Base-by-base conservation (phyloP, 1,140 invertebrate genomes). In the Drosophila willistoni region DNA sequence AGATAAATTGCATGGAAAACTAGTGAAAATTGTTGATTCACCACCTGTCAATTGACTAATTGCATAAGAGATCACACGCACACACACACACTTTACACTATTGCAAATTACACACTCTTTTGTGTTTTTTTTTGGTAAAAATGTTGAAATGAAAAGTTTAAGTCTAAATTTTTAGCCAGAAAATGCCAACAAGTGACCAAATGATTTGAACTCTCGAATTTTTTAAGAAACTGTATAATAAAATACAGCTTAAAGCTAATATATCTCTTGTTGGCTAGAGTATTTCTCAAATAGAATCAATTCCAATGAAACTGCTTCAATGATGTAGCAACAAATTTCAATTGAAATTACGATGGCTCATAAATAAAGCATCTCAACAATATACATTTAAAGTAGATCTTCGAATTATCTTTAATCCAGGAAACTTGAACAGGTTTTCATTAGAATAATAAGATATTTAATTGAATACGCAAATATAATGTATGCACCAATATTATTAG, bases 21-120 rank as follows among this genome's bases (percentile, higher is more conserved):
- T 22, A 51, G 44, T 51, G 44, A 51, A 51, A 51, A 51, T 19
- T 51, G 44, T 22, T 22, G 44, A 51, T 22, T 51, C 10, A 51
- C 44, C 44, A 51, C 44, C 44, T 51, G 44, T 22, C 44, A 51
- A 51, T 51, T 51, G 44, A 22, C 44, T 51, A 51, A 51, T 51
- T 51, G 44, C 44, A 51, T 51, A 22, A 39, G 12, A n/a, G 7
- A 4, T 22, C 2, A 22, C 44, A 9, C 9, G 9, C 9, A 47
- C 44, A 7, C 44, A 29, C 25, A 29, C 29, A 36, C 34, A 36
- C 19, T 51, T 51, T 51, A 22, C 44, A 22, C 44, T 4, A 5
- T 22, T 7, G 44, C 17, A 22, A 51, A 19, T 22, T 51, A 22
- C 17, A 1, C 9, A 22, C 7, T 22, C n/a, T n/a, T n/a, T n/a